Evolutionary conservation across 2,797 vertebrate genomes (phyloP).

Genomic region (Epinephelus awoara): DNA sequence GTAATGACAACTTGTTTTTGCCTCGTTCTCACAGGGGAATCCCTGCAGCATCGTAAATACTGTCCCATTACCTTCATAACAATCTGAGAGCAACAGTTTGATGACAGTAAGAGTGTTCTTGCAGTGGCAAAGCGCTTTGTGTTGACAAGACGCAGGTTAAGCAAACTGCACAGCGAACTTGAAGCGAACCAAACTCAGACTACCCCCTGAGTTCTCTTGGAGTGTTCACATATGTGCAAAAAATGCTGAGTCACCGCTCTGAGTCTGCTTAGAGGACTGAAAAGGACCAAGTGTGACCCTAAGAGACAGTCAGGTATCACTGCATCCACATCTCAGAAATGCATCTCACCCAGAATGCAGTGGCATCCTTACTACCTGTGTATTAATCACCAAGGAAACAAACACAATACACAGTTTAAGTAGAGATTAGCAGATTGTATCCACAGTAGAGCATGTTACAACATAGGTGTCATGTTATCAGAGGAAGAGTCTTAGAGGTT

Average conservation of each 20-base stretch:
- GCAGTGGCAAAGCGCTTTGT: too few relatives aligned
- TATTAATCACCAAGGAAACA: not conserved
- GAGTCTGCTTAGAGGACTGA: too few relatives aligned
- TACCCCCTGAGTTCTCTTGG: too few relatives aligned
- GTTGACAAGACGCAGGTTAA: too few relatives aligned
- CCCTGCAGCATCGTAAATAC: not conserved
- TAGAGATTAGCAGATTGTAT: not conserved
- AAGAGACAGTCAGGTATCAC: not conserved
- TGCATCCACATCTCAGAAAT: not conserved
- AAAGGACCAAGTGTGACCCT: too few relatives aligned
- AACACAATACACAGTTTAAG: not conserved
- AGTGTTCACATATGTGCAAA: too few relatives aligned
- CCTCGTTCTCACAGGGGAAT: not conserved
- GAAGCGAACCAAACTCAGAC: too few relatives aligned
- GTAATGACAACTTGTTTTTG: not conserved
- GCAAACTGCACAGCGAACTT: too few relatives aligned
- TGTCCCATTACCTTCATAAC: too few relatives aligned
- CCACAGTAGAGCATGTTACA: not conserved
- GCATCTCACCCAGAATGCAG: conserved; percentile 4
- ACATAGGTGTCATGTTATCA: not conserved
- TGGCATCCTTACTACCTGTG: not conserved
- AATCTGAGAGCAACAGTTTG: not conserved
- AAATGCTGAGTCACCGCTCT: too few relatives aligned
- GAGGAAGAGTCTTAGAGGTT: not conserved
- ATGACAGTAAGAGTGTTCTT: not conserved